Evolutionary conservation across 2,888 invertebrate genomes (phyloP).

Genomic region (Amiota minor): DNA sequence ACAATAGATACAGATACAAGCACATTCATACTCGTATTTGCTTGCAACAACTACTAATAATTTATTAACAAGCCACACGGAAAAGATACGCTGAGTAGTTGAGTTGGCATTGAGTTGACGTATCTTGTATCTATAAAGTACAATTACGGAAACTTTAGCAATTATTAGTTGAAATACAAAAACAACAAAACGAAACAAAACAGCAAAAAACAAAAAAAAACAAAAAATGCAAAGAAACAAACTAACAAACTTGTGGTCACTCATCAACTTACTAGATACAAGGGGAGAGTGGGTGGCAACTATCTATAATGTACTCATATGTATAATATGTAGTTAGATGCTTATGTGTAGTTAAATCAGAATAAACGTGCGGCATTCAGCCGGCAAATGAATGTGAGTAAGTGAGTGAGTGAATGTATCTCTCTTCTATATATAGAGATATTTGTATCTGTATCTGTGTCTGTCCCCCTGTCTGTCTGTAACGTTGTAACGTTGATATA

Average conservation of each 20-base stretch:
- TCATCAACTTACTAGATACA: neutral
- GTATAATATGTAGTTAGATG: no score
- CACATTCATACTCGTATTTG: conserved; percentile 20
- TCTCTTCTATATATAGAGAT: neutral
- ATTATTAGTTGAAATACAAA: conserved; percentile 23
- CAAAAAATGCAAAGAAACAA: conserved; percentile 6
- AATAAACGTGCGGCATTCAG: no score
- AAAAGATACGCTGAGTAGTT: conserved; percentile 54
- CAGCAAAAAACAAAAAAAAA: conserved; percentile 6
- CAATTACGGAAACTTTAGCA: conserved; percentile 29
- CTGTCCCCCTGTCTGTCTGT: neutral
- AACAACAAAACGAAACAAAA: conserved; percentile 2
- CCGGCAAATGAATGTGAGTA: no score
- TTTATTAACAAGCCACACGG: conserved; percentile 64
- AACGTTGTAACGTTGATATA: neutral
- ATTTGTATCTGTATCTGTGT: neutral
- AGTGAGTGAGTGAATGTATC: no score
- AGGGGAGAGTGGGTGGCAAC: neutral
- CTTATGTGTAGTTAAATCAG: no score
- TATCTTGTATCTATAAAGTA: conserved; percentile 28
- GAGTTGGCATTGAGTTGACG: conserved; percentile 26
- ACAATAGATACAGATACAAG: conserved; percentile 27
- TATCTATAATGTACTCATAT: no score
- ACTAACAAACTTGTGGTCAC: conserved; percentile 14
- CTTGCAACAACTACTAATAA: conserved; percentile 24